phyloP scores from a whole-genome alignment of 2,888 invertebrate species.

The Drosophila anomalipes region DNA sequence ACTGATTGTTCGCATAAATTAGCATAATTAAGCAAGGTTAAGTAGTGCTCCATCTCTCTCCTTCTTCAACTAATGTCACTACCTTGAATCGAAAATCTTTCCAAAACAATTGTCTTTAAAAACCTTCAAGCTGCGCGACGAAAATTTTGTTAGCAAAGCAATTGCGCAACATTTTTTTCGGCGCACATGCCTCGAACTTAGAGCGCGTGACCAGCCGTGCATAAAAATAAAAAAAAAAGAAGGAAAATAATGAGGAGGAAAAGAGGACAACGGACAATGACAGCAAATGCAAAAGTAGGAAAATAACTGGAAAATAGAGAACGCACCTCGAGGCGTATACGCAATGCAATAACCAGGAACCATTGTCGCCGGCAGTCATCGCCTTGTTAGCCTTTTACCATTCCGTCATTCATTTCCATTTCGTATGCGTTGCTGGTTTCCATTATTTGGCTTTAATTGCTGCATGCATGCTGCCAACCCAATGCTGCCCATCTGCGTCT shows the following conservation, averaged over 20 bases:
- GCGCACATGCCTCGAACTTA: slow-evolving; percentile 44
- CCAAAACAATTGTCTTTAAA: slow-evolving; percentile 39
- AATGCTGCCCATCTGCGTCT: background rate
- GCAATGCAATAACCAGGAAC: slow-evolving; percentile 58
- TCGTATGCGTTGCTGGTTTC: slow-evolving; percentile 77
- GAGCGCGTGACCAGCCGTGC: slow-evolving; percentile 68
- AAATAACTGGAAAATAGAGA: slow-evolving; percentile 47
- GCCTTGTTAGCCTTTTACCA: slow-evolving; percentile 74
- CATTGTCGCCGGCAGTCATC: slow-evolving; percentile 52
- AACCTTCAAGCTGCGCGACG: slow-evolving; percentile 10
- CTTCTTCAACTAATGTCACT: background rate
- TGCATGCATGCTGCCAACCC: slow-evolving; percentile 59
- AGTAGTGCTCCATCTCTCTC: slow-evolving; percentile 15
- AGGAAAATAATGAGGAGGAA: slow-evolving; percentile 5
- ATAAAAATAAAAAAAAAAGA: slow-evolving; percentile 1
- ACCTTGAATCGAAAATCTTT: slow-evolving; percentile 16
- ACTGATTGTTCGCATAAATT: slow-evolving; percentile 80
- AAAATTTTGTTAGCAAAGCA: slow-evolving; percentile 46
- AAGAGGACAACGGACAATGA: slow-evolving; percentile 12
- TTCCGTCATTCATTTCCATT: slow-evolving; percentile 73
- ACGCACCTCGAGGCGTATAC: slow-evolving; percentile 65
- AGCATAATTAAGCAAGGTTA: slow-evolving; percentile 75
- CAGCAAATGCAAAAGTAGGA: slow-evolving; percentile 64
- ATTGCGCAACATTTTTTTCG: slow-evolving; percentile 51
- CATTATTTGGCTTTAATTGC: slow-evolving; percentile 80